These are phyloP conservation scores for Myotis brandtii DNA, from an alignment of 2,113 vertebrate genomes.

Conservation along the genomic window DNA sequence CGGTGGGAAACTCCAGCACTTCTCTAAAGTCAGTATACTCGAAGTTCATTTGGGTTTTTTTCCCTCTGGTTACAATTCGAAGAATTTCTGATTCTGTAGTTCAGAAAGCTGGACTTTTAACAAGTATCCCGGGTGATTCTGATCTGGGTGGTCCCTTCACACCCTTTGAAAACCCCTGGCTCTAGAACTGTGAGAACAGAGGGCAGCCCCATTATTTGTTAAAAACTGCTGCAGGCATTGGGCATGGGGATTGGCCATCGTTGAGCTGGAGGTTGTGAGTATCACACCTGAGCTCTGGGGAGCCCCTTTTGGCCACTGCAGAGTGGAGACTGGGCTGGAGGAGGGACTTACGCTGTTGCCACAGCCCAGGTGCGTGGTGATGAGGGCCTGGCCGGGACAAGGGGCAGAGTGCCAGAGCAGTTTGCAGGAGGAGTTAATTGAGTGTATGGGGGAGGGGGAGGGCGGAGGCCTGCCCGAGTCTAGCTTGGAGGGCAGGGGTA, in stretches of 20 bases:
- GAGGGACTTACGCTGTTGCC: background rate
- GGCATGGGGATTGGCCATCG: background rate
- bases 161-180: background rate
- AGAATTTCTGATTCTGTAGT: background rate
- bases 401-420: background rate
- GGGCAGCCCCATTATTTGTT: background rate
- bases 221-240: background rate
- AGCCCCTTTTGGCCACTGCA: background rate
- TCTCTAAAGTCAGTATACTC: background rate
- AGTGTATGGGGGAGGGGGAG: background rate
- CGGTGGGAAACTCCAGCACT: background rate
- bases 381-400: background rate
- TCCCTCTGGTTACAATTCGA: background rate
- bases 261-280: background rate
- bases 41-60: background rate
- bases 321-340: background rate
- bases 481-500: background rate
- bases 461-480: background rate
- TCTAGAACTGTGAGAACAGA: background rate
- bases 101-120: constrained; percentile 15
- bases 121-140: background rate
- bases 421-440: background rate
- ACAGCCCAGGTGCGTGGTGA: background rate
- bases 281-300: background rate
- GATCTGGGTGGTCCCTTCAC: background rate